A percentile compares a stretch with the other conserved stretches of the same genome.
Conservation (phyloP, 1,140 invertebrate genomes). For the Gonioctena quinquepunctata region DNA sequence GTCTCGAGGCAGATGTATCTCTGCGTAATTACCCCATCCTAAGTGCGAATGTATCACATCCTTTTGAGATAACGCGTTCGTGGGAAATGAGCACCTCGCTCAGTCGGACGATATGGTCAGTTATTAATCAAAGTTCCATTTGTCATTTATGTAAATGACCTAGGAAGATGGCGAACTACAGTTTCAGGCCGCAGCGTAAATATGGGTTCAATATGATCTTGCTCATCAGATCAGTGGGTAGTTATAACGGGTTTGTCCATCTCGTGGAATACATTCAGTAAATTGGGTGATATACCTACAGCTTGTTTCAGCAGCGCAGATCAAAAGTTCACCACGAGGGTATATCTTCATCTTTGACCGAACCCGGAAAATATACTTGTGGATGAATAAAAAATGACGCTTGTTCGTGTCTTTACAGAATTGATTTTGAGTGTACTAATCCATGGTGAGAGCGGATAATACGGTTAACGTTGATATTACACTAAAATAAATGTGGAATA, state of each 20-base stretch:
- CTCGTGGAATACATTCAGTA: background rate
- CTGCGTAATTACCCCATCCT: background rate
- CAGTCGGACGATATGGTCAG: background rate
- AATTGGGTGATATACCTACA: background rate
- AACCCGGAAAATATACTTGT: no score
- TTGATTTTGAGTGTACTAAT: no score
- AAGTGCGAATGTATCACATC: background rate
- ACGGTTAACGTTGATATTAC: no score
- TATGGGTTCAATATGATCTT: background rate
- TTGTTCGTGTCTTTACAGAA: no score
- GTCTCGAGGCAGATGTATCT: background rate
- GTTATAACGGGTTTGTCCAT: background rate
- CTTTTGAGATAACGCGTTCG: background rate
- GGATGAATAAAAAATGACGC: no score
- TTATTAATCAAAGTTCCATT: background rate
- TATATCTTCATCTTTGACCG: no score
- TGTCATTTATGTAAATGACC: background rate
- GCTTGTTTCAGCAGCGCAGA: background rate
- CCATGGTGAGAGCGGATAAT: no score
- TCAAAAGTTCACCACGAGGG: no score
- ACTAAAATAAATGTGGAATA: no score
- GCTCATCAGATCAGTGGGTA: background rate
- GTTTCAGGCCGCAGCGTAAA: background rate
- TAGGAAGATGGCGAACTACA: background rate
- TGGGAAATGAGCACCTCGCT: background rate